phyloP scores from a whole-genome alignment of 2,113 vertebrate species.

The Tor tambroides region DNA sequence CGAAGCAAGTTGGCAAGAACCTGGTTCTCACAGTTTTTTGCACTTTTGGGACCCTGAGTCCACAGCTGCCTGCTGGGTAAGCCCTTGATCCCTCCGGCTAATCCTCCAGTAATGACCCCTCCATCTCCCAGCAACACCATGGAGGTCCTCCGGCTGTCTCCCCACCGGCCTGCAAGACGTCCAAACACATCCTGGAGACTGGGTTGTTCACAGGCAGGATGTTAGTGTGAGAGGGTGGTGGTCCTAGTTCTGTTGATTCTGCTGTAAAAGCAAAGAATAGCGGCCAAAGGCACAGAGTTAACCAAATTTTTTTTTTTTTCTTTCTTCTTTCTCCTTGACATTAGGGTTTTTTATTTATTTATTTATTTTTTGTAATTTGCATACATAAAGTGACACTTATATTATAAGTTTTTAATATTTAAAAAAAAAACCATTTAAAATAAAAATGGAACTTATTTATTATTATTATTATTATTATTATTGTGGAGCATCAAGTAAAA shows the following conservation, averaged over 20 bases:
- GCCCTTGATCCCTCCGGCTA: constrained; percentile 55
- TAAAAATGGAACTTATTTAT: too few species aligned
- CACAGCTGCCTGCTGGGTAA: constrained; percentile 59
- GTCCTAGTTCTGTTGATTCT: not conserved
- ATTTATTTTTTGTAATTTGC: too few species aligned
- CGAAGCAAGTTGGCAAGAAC: constrained; percentile 29
- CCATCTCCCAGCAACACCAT: constrained; percentile 45
- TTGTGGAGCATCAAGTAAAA: too few species aligned
- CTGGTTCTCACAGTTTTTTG: constrained; percentile 53
- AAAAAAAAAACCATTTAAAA: too few species aligned
- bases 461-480: too few species aligned
- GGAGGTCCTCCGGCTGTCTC: constrained; percentile 35
- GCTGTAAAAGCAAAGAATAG: not conserved
- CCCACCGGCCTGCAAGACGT: not conserved
- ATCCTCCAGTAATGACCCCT: constrained; percentile 56
- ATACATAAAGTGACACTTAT: too few species aligned
- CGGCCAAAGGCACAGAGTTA: not conserved
- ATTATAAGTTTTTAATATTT: too few species aligned
- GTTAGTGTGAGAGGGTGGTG: not conserved
- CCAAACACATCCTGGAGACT: constrained; percentile 35
- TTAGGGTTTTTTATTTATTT: too few species aligned
- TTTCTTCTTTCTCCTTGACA: too few species aligned
- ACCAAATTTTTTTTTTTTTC: too few species aligned
- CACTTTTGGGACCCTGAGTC: constrained; percentile 24
- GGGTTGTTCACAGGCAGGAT: not conserved